Percentiles rank a stretch among this genome's conserved stretches.
phyloP scores from a whole-genome alignment of 64 coral and sea anemone genomes.

The Acropora tenuis region DNA sequence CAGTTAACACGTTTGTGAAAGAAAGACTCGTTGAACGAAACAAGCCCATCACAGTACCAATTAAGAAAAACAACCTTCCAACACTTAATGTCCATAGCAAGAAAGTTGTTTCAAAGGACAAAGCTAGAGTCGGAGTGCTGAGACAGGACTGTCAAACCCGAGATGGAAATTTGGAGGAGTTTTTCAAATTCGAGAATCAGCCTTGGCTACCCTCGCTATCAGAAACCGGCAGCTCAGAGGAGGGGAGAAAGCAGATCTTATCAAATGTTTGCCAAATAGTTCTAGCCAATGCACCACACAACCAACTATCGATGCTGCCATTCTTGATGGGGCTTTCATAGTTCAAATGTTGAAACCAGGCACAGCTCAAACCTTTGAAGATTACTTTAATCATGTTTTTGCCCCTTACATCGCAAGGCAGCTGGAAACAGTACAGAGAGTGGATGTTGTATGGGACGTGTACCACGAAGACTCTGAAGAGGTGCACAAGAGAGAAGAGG shows the following conservation, averaged over 20 bases:
- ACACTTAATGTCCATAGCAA: not conserved
- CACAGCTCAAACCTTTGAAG: constrained; percentile 32
- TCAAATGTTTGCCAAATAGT: constrained; percentile 57
- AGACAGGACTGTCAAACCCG: constrained; percentile 27
- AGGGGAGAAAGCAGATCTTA: constrained; percentile 58
- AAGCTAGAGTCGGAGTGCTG: constrained; percentile 17
- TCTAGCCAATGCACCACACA: not conserved
- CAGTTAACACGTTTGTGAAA: constrained; percentile 18
- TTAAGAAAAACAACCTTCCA: constrained; percentile 30
- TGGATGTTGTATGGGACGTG: constrained; percentile 60
- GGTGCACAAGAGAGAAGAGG: too few relatives aligned
- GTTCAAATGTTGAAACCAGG: constrained; percentile 58
- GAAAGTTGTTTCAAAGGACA: constrained; percentile 26
- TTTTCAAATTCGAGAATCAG: constrained; percentile 54
- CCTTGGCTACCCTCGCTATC: constrained; percentile 52
- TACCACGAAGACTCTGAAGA: too few relatives aligned
- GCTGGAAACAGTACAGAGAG: constrained; percentile 24
- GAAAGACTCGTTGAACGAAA: constrained; percentile 1
- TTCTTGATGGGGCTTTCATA: constrained; percentile 47
- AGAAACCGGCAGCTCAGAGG: constrained; percentile 44
- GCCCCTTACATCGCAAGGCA: constrained; percentile 40
- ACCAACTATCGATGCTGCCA: constrained; percentile 54
- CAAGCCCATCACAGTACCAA: constrained; percentile 14
- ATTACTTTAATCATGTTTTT: constrained; percentile 32
- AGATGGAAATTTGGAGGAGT: constrained; percentile 26